These are phyloP conservation scores for Aporophyla nigra DNA, from an alignment of 2,888 invertebrate species.

Conservation along the genomic window DNA sequence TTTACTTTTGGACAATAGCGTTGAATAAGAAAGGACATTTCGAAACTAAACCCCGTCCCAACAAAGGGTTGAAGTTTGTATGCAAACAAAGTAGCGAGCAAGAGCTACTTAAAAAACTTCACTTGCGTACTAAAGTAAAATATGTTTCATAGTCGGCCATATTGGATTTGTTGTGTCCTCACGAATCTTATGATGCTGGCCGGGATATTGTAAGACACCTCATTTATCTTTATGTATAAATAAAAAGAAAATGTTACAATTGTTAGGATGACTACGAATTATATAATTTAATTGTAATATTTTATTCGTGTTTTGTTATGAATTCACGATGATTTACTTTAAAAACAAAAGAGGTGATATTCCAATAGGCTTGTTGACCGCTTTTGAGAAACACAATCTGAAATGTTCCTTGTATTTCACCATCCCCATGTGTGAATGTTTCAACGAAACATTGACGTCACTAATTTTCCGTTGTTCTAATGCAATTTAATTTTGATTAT, in stretches of 20 bases:
- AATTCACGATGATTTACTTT: neutral
- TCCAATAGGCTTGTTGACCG: too few species aligned
- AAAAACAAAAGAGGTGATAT: neutral
- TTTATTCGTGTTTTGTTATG: too few species aligned
- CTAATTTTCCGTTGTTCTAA: too few species aligned
- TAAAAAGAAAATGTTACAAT: constrained; percentile 3
- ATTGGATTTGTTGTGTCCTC: constrained; percentile 49
- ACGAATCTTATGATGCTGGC: constrained; percentile 47
- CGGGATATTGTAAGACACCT: constrained; percentile 1
- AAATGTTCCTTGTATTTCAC: too few species aligned
- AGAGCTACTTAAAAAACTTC: constrained; percentile 30
- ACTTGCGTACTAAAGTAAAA: constrained; percentile 2
- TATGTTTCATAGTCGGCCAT: constrained; percentile 36
- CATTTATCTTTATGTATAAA: constrained; percentile 34
- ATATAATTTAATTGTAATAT: too few species aligned
- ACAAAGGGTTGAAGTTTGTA: constrained; percentile 34
- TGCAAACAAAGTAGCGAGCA: constrained; percentile 2
- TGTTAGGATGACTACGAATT: neutral
- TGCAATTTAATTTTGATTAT: too few species aligned
- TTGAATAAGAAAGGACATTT: neutral
- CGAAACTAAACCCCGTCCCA: too few species aligned
- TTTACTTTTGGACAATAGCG: neutral
- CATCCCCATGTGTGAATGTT: too few species aligned
- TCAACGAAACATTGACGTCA: too few species aligned
- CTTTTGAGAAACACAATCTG: too few species aligned